Evolutionary conservation across 2,797 vertebrate species (phyloP).

Genomic region (Graptemys geographica): DNA sequence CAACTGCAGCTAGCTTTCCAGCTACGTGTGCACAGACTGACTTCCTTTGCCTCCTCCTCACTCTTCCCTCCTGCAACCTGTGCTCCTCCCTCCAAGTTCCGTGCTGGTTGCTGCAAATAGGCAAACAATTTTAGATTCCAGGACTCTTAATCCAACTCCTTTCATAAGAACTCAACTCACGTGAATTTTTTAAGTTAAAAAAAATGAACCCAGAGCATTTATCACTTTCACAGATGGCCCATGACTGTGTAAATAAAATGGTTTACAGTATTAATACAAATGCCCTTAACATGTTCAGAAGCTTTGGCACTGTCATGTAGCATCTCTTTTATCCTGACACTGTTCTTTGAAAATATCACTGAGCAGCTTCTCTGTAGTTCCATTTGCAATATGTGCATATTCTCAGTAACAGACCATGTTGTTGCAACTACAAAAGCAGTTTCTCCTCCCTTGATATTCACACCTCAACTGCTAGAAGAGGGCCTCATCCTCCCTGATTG

Average conservation of each 20-base stretch:
- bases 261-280: neutral
- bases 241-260: neutral
- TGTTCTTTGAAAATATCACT: fast-evolving
- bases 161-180: neutral
- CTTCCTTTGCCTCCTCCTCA: neutral
- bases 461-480: too few species aligned
- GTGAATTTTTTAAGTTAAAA: neutral
- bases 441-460: too few species aligned
- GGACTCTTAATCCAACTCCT: neutral
- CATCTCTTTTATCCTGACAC: fast-evolving
- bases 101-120: neutral
- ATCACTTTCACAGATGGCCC: too few species aligned
- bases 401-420: neutral
- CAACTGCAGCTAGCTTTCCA: neutral
- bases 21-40: fast-evolving
- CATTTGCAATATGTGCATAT: neutral
- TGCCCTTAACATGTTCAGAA: neutral
- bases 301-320: fast-evolving
- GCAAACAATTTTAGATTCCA: neutral
- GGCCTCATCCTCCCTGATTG: too few species aligned
- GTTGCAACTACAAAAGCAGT: neutral
- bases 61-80: neutral
- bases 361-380: neutral
- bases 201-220: neutral
- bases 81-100: neutral